Conservation (phyloP, 2,113 vertebrate species). For the Sylvietta virens region DNA sequence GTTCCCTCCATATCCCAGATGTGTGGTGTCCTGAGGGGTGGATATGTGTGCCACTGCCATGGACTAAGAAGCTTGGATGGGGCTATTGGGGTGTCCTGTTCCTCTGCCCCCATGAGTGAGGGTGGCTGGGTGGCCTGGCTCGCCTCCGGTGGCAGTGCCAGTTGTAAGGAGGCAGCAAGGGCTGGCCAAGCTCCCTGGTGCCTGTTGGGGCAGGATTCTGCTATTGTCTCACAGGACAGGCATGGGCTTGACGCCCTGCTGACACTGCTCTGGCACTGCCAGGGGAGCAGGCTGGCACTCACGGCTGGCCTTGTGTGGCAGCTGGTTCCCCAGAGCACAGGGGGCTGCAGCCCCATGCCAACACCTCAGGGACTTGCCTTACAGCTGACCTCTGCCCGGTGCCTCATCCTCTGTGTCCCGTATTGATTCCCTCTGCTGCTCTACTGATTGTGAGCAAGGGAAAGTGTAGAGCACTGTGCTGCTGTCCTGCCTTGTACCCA, state of each 20-base stretch:
- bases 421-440: neutral
- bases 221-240: neutral
- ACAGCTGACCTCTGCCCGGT: neutral
- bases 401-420: neutral
- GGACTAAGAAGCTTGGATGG: neutral
- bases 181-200: neutral
- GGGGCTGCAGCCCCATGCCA: neutral
- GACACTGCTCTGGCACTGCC: neutral
- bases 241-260: neutral
- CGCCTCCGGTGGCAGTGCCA: accelerated
- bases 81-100: neutral
- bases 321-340: neutral
- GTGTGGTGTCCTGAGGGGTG: neutral
- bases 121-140: neutral
- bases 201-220: neutral
- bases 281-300: neutral
- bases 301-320: neutral
- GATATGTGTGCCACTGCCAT: accelerated
- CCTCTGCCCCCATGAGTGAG: accelerated
- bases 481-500: neutral
- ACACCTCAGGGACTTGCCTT: neutral
- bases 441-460: neutral
- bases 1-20: neutral
- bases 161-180: accelerated
- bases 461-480: neutral